Base-by-base conservation (phyloP, 2,113 vertebrate genomes). In the Oncorhynchus masou region DNA sequence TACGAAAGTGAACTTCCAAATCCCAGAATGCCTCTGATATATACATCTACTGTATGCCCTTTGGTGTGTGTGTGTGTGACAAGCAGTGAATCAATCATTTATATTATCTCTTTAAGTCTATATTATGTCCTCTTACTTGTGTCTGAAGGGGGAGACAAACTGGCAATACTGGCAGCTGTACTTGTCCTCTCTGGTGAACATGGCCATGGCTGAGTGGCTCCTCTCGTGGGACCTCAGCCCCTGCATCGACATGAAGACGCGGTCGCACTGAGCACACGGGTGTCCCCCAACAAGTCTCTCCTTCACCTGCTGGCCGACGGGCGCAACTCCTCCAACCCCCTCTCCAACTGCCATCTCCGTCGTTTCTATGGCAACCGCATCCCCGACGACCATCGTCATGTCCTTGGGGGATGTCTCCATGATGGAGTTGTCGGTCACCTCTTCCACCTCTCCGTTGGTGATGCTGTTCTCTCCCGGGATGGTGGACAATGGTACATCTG, bases 81-180 rank as follows among this genome's bases (percentile, higher is more conserved):
- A 34, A 20, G 9, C 31, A 34, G 67, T 39, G 16, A 19, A 68
- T 20, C 67, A 62, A 62, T 13, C 4, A 62, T 19, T 54, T 16
- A 16, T 22, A 13, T 22, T 34, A 6, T 20, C 67, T 68, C 9
- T 45, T 11, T 12, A 45, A 45, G 9, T 45, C 39, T 45, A 45
- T 45, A 45, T 45, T 11, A 34, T 64, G 20, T 13, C 15, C 31
- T 94, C 97, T 95, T 94, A 99, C 98, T 99, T 99, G 96, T 99
- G 98, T 87, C 97, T 97, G 94, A 99, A 99, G 64, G 97, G 96
- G 65, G 98, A 99, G 84, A 96, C 95, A 84, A 99, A 99, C 90
- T 97, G 96, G 91, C 98, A 99, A 83, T 97, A 98, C 94, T 99
- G 97, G 94, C 98, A 99, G 94, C 93, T 98, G 94, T 99, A 98